Conservation (phyloP, 2,797 vertebrate genomes). For the Bradypodion ventrale region DNA sequence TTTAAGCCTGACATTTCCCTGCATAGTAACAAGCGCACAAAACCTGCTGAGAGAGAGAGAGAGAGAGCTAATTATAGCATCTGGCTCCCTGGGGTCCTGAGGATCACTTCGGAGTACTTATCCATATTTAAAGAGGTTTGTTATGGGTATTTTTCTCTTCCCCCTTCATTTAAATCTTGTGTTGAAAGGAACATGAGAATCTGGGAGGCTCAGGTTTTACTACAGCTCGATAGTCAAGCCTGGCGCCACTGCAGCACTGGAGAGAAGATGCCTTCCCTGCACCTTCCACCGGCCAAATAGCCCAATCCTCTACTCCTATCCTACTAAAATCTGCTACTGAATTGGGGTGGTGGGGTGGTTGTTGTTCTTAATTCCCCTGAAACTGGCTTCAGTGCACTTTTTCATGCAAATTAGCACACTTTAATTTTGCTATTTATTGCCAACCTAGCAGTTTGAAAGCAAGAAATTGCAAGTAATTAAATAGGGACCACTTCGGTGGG, state of each 20-base stretch:
- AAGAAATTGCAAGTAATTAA: too few relatives aligned
- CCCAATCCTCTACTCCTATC: too few relatives aligned
- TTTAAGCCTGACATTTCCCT: slow-evolving; percentile 32
- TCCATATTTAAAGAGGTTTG: slow-evolving; percentile 43
- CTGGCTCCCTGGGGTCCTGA: slow-evolving; percentile 44
- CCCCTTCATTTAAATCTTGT: slow-evolving; percentile 38
- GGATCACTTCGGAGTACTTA: slow-evolving; percentile 54
- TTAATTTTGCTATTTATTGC: not conserved
- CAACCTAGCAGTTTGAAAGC: too few relatives aligned
- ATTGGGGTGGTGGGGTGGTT: too few relatives aligned
- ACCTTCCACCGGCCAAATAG: too few relatives aligned
- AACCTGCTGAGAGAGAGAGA: slow-evolving; percentile 66
- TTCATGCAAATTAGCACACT: not conserved
- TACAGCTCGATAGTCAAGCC: slow-evolving; percentile 46
- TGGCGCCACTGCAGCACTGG: slow-evolving; percentile 24
- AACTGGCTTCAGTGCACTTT: not conserved
- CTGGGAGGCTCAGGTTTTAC: slow-evolving; percentile 47
- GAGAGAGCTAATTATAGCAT: slow-evolving; percentile 76
- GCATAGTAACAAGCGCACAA: slow-evolving; percentile 67
- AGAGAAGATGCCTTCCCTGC: too few relatives aligned
- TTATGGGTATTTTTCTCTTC: too few relatives aligned
- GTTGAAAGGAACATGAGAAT: slow-evolving; percentile 46
- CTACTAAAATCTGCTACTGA: too few relatives aligned
- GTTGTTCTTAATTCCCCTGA: too few relatives aligned
- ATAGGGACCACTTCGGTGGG: too few relatives aligned